Conservation (phyloP, 2,888 invertebrate species). For the Camptogramma bilineatum region DNA sequence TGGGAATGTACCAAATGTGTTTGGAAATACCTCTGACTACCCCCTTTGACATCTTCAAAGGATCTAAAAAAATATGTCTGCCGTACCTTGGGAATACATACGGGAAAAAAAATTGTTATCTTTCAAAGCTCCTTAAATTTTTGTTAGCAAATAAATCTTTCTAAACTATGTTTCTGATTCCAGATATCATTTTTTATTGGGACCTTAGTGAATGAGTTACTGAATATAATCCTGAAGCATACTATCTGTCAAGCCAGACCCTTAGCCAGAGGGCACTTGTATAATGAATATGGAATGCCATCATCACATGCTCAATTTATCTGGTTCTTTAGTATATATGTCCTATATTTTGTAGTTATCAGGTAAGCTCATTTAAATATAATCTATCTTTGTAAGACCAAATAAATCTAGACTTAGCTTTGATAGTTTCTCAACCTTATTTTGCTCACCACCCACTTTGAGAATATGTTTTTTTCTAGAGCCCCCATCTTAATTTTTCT, state of each 20-base stretch:
- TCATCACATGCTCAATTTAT: slow-evolving; percentile 96
- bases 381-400: too few species aligned
- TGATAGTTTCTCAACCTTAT: too few species aligned
- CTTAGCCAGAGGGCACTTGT: slow-evolving; percentile 87
- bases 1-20: too few species aligned
- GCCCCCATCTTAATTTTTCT: too few species aligned
- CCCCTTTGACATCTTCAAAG: too few species aligned
- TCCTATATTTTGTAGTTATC: slow-evolving; percentile 93
- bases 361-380: slow-evolving; percentile 84
- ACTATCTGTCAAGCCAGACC: slow-evolving; percentile 93
- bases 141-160: background rate
- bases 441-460: too few species aligned
- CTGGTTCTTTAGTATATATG: slow-evolving; percentile 95
- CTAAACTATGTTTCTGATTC: slow-evolving; percentile 54
- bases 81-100: too few species aligned
- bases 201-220: slow-evolving; percentile 89
- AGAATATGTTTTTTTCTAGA: too few species aligned
- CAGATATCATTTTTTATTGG: slow-evolving; percentile 95
- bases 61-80: background rate
- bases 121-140: too few species aligned
- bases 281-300: slow-evolving; percentile 95
- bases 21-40: too few species aligned
- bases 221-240: slow-evolving; percentile 93
- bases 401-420: too few species aligned
- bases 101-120: too few species aligned